Conservation (phyloP, 2,113 vertebrate species). For the Chlorocebus sabaeus region DNA sequence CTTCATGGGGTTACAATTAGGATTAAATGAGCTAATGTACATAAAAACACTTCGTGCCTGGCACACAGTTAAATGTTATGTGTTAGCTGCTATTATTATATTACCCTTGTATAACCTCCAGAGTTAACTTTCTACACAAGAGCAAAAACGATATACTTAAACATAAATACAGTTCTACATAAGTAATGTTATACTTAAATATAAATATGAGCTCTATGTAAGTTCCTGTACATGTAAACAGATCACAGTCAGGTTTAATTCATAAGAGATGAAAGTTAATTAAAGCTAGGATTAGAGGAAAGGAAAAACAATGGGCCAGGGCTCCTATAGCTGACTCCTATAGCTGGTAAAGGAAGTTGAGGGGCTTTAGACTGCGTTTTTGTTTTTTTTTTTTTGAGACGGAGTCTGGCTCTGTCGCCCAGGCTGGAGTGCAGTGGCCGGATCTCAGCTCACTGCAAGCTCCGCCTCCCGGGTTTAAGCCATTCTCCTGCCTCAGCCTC, state of each 20-base stretch:
- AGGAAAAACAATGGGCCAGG: not conserved
- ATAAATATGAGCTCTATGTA: not conserved
- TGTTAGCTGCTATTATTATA: not conserved
- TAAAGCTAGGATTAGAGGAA: not conserved
- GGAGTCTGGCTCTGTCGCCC: no score
- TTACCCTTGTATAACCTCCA: not conserved
- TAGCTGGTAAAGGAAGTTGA: not conserved
- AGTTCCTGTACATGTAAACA: not conserved
- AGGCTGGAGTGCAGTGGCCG: no score
- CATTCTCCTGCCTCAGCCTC: no score
- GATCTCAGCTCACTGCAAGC: no score
- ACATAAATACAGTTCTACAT: not conserved
- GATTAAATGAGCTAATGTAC: not conserved
- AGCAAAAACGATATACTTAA: not conserved
- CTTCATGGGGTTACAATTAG: not conserved
- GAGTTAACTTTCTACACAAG: not conserved
- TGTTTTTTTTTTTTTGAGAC: no score
- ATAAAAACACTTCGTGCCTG: not conserved
- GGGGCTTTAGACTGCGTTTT: not conserved
- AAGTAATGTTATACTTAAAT: not conserved
- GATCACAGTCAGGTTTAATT: not conserved
- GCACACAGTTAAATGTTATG: not conserved
- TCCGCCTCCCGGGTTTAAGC: no score
- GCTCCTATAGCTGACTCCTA: not conserved
- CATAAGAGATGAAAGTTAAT: not conserved